phyloP scores from a whole-genome alignment of 2,797 vertebrate species.

The Spinibarbus caldwelli region DNA sequence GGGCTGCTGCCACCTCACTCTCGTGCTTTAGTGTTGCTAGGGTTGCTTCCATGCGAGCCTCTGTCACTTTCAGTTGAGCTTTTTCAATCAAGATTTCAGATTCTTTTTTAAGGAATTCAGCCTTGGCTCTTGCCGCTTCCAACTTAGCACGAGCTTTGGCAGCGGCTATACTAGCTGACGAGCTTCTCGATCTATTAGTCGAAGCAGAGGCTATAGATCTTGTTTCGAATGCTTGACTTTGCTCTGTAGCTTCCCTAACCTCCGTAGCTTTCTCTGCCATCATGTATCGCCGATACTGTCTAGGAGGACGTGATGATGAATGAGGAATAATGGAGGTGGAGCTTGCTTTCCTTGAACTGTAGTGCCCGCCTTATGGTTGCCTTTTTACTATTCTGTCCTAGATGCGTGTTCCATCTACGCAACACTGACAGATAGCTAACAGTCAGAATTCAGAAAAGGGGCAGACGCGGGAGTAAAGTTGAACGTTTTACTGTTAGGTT shows the following conservation, averaged over 20 bases:
- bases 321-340: not conserved
- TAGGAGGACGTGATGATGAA: not conserved
- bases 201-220: not conserved
- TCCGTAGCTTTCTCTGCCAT: not conserved
- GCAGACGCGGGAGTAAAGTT: not conserved
- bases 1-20: not conserved
- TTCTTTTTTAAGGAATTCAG: not conserved
- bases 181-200: not conserved
- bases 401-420: not conserved
- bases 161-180: not conserved
- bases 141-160: not conserved
- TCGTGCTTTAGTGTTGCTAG: not conserved
- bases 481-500: not conserved
- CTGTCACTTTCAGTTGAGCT: conserved; percentile 10
- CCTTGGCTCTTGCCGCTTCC: not conserved
- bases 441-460: not conserved
- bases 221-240: conserved; percentile 17
- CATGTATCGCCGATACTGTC: not conserved
- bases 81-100: conserved; percentile 7
- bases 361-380: not conserved
- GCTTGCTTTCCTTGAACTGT: too few relatives aligned
- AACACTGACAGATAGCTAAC: not conserved
- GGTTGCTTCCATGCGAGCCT: not conserved
- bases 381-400: conserved; percentile 14
- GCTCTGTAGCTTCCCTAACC: not conserved